phyloP scores from a whole-genome alignment of 2,888 invertebrate genomes.

The Amiota mariae region DNA sequence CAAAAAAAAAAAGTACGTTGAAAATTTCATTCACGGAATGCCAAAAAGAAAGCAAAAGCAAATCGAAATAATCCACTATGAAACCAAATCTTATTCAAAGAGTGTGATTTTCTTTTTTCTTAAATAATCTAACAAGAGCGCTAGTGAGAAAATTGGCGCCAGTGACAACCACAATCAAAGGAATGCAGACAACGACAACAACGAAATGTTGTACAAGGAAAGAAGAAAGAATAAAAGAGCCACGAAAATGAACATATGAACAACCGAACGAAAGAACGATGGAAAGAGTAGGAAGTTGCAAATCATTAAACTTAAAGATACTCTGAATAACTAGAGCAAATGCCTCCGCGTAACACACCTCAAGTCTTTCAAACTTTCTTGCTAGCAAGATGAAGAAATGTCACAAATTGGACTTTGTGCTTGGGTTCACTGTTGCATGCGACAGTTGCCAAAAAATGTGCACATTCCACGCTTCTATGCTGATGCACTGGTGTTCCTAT shows the following conservation, averaged over 20 bases:
- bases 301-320: conserved; percentile 17
- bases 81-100: conserved; percentile 18
- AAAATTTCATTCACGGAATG: not conserved
- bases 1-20: too few species aligned
- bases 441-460: conserved; percentile 21
- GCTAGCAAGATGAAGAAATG: conserved; percentile 7
- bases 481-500: not conserved
- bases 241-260: too few species aligned
- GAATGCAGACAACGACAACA: conserved; percentile 48
- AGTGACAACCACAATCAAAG: conserved; percentile 43
- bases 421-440: conserved; percentile 1
- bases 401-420: conserved; percentile 23
- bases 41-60: conserved; percentile 5
- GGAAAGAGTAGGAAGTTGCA: conserved; percentile 28
- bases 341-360: not conserved
- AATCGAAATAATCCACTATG: not conserved
- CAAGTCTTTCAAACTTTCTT: not conserved
- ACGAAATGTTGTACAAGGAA: not conserved
- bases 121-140: conserved; percentile 16
- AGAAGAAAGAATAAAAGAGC: too few species aligned
- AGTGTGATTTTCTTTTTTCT: conserved; percentile 10
- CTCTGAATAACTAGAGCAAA: not conserved
- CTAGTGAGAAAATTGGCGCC: conserved; percentile 52
- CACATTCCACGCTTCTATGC: conserved; percentile 22
- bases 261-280: not conserved